These are phyloP conservation scores for Uromys caudimaculatus DNA, from an alignment of 2,797 vertebrate genomes.

Conservation along the genomic window DNA sequence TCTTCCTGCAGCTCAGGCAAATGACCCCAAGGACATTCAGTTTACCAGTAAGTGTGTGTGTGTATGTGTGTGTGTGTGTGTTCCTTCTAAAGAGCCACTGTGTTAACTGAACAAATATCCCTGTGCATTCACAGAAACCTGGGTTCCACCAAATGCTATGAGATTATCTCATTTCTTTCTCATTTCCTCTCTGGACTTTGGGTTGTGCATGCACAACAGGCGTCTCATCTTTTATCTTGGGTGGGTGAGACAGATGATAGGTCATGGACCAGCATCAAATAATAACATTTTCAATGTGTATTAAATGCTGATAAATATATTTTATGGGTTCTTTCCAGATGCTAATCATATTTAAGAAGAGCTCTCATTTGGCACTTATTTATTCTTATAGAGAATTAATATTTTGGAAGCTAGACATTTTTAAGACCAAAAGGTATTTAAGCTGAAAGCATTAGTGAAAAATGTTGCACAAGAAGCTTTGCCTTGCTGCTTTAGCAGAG, in stretches of 20 bases:
- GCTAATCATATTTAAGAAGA: not conserved
- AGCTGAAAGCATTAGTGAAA: not conserved
- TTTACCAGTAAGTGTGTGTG: constrained; percentile 85
- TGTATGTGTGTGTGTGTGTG: not conserved
- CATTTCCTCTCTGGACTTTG: not conserved
- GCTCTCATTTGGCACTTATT: constrained; percentile 5
- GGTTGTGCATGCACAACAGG: not conserved
- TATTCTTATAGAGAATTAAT: constrained; percentile 4
- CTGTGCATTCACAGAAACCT: not conserved
- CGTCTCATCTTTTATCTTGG: not conserved
- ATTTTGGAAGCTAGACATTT: constrained; percentile 28
- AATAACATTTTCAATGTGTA: not conserved
- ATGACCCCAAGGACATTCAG: constrained; percentile 82
- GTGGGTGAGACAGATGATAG: not conserved
- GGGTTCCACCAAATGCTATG: not conserved
- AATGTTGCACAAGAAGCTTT: not conserved
- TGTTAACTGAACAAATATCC: not conserved
- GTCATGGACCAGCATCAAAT: not conserved
- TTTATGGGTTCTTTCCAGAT: not conserved
- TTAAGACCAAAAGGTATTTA: constrained; percentile 8
- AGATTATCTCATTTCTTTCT: not conserved
- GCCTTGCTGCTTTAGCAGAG: not conserved
- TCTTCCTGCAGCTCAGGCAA: constrained; percentile 83
- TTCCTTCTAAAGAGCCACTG: not conserved
- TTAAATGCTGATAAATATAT: not conserved